phyloP scores from a whole-genome alignment of 2,888 invertebrate genomes.

The Saturnia pavonia region DNA sequence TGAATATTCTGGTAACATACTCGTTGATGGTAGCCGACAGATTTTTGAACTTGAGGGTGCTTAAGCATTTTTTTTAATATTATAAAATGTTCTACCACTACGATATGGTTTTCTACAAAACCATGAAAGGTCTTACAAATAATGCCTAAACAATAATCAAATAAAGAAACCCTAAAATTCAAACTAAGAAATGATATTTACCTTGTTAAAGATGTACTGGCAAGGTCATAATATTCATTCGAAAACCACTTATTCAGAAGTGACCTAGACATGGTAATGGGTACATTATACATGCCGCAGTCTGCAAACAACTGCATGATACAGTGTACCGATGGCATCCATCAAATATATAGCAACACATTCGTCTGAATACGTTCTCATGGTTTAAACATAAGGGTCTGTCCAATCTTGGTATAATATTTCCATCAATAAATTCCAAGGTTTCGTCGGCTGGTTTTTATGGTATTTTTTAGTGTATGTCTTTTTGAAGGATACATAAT shows the following conservation, averaged over 20 bases:
- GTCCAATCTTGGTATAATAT: constrained; percentile 57
- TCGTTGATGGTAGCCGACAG: too few relatives aligned
- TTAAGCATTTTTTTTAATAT: too few relatives aligned
- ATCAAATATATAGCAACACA: constrained; percentile 49
- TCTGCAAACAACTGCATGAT: constrained; percentile 72
- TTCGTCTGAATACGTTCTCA: constrained; percentile 46
- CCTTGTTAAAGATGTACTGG: background rate
- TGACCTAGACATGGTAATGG: constrained; percentile 65
- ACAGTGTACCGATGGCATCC: constrained; percentile 44
- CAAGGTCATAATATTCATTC: constrained; percentile 48
- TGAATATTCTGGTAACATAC: too few relatives aligned
- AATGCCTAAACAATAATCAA: background rate
- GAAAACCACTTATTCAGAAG: constrained; percentile 42
- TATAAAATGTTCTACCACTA: too few relatives aligned
- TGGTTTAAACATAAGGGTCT: constrained; percentile 59
- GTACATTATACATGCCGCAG: constrained; percentile 60
- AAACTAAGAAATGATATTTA: background rate
- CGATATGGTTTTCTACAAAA: background rate
- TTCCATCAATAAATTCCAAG: constrained; percentile 63
- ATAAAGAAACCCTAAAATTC: background rate
- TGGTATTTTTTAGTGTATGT: background rate
- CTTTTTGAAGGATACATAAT: too few relatives aligned
- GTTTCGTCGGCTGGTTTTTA: constrained; percentile 26
- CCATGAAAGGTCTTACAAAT: background rate
- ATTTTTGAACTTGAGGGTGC: too few relatives aligned